Conservation (phyloP, 2,113 vertebrate genomes). For the Apteryx mantelli region DNA sequence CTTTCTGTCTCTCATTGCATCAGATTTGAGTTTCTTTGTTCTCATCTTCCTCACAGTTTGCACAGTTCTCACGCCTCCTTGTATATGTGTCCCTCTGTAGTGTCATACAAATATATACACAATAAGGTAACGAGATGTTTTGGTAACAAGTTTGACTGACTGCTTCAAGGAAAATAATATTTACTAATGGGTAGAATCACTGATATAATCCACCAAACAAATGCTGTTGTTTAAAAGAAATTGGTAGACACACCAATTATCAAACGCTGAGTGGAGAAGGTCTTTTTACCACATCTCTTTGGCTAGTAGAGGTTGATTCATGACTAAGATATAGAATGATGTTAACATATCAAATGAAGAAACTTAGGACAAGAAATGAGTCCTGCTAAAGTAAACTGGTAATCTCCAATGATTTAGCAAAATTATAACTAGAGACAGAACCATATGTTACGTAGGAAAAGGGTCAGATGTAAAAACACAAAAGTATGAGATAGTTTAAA, state of each 20-base stretch:
- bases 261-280: neutral
- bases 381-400: neutral
- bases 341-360: neutral
- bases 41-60: neutral
- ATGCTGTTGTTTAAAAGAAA: neutral
- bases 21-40: neutral
- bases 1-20: neutral
- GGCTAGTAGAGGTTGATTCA: neutral
- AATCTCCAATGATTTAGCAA: neutral
- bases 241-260: neutral
- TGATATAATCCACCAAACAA: neutral
- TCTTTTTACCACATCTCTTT: neutral
- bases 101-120: neutral
- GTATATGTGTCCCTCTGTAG: neutral
- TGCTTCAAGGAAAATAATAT: neutral
- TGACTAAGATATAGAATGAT: neutral
- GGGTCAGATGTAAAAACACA: neutral
- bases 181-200: neutral
- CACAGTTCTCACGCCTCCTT: neutral
- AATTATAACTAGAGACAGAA: neutral
- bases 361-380: neutral
- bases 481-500: neutral
- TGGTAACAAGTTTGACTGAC: neutral
- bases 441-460: neutral
- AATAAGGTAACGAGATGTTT: neutral